These are phyloP conservation scores for Macrophya alboannulata DNA, from an alignment of 2,888 invertebrate genomes.

Conservation along the genomic window DNA sequence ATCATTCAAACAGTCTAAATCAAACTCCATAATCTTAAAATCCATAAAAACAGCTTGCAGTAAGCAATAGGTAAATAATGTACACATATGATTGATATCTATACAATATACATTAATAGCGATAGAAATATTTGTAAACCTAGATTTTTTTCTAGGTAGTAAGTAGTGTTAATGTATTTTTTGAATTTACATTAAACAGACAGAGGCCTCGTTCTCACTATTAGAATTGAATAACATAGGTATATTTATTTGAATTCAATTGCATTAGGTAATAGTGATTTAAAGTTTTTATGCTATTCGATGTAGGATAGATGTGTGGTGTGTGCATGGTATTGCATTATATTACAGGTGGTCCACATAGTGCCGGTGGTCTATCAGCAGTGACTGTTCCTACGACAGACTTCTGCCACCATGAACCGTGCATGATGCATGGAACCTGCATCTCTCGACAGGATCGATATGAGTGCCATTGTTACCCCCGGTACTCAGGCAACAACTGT, in stretches of 20 bases:
- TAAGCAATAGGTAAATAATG: background rate
- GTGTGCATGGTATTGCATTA: constrained; percentile 59
- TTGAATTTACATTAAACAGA: background rate
- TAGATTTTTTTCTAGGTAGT: background rate
- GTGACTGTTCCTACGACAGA: constrained; percentile 80
- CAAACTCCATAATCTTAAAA: background rate
- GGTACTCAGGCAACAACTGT: constrained; percentile 94
- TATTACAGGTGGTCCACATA: constrained; percentile 74
- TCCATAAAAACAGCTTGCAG: background rate
- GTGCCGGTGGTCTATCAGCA: constrained; percentile 65
- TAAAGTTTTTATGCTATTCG: constrained; percentile 25
- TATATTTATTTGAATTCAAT: constrained; percentile 19
- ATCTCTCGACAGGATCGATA: constrained; percentile 89
- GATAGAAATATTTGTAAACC: background rate
- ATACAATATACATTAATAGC: background rate
- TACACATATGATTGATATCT: background rate
- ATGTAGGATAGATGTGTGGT: constrained; percentile 56
- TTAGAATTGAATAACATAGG: constrained; percentile 26
- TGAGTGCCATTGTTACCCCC: constrained; percentile 91
- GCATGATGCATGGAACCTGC: constrained; percentile 92
- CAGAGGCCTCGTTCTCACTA: background rate
- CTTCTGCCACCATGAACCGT: constrained; percentile 90
- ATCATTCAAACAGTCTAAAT: background rate
- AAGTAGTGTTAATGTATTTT: background rate
- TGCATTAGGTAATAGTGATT: constrained; percentile 20